Conservation (phyloP, 2,113 vertebrate species). For the Antennarius striatus region DNA sequence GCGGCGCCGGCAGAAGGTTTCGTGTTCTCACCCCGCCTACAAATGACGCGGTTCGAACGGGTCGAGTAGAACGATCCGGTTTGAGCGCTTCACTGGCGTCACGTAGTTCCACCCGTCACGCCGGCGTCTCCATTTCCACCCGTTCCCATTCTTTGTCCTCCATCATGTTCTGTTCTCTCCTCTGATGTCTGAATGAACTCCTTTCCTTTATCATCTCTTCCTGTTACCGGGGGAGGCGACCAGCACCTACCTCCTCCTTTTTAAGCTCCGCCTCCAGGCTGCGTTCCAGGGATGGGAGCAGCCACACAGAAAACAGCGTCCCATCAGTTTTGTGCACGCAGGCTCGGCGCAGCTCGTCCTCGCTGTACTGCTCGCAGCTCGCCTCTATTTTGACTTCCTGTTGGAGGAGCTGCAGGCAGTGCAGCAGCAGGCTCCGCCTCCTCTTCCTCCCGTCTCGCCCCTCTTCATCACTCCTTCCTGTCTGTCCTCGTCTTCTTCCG, state of each 20-base stretch:
- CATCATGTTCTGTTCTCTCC: slow-evolving; percentile 14
- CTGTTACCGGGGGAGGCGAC: slow-evolving; percentile 74
- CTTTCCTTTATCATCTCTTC: slow-evolving; percentile 54
- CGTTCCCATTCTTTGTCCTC: too few relatives aligned
- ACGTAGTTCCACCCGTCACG: too few relatives aligned
- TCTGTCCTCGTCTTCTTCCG: slow-evolving; percentile 14
- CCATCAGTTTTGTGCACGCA: slow-evolving; percentile 99
- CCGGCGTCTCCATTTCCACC: too few relatives aligned
- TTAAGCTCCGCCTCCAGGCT: slow-evolving; percentile 85
- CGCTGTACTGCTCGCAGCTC: slow-evolving; percentile 75
- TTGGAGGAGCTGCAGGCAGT: slow-evolving; percentile 78
- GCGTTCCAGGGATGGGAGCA: slow-evolving; percentile 90
- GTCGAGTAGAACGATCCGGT: too few relatives aligned
- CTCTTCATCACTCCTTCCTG: slow-evolving; percentile 20
- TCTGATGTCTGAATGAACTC: slow-evolving; percentile 73
- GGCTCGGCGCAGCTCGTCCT: slow-evolving; percentile 71
- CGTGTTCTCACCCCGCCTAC: too few relatives aligned
- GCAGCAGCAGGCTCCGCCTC: slow-evolving; percentile 62
- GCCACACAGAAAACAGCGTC: slow-evolving; percentile 89
- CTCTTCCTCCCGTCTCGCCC: slow-evolving; percentile 20
- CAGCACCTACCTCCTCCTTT: slow-evolving; percentile 73
- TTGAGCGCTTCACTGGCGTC: too few relatives aligned
- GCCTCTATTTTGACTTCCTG: slow-evolving; percentile 18
- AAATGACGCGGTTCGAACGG: too few relatives aligned
- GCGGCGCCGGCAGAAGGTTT: neutral